Base-by-base conservation (phyloP, 2,888 invertebrate genomes). In the Eupithecia abbreviata region DNA sequence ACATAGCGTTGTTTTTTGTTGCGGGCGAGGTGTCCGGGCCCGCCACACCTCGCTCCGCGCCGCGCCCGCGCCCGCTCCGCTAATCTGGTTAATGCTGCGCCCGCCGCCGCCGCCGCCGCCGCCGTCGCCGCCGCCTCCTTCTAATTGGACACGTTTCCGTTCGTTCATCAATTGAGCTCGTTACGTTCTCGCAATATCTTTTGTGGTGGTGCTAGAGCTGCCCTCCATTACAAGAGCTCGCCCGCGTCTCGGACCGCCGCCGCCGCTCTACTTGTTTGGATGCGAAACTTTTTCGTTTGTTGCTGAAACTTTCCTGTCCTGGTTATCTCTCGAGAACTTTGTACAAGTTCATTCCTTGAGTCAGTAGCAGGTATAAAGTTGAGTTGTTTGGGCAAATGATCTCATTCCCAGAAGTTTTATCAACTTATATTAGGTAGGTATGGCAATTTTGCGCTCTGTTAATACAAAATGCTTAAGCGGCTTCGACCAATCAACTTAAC, bases 71-170 rank as follows among this genome's bases (percentile, higher is more conserved):
- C 90, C 88, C 90, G 89, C 91, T 91, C 93, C 92, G 93, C 93
- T 88, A 87, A 88, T 93, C 93, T 92, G 90, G 92, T 93, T 93
- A 93, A 92, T 92, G 87, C 91, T 90, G 89, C 90, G 91, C 91
- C 87, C 82, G 84, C 85, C 86, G 89, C 87, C 82, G 84, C 85
- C 87, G 89, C 87, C 81, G 84, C 88, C 90, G 91, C 87, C 82
- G 84, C 85, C 87, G 89, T 86, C 81, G 84, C 89, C 90, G 91
- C 93, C 93, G 92, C 93, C 93, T 92, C 90, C 93, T 93, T 92
- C 93, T 94, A 94, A 94, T 94, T 94, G 94, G 93, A 93, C 94
- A 93, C 93, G 93, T 94, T 94, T 94, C 94, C 94, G 93, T 93
- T 93, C 89, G 88, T 92, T 93, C 94, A 90, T 93, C 94, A 94